Evolutionary conservation across 2,888 invertebrate species (phyloP), one percentile per base, ranked within the genome.

Genomic region (Drosophila setosimentum): DNA sequence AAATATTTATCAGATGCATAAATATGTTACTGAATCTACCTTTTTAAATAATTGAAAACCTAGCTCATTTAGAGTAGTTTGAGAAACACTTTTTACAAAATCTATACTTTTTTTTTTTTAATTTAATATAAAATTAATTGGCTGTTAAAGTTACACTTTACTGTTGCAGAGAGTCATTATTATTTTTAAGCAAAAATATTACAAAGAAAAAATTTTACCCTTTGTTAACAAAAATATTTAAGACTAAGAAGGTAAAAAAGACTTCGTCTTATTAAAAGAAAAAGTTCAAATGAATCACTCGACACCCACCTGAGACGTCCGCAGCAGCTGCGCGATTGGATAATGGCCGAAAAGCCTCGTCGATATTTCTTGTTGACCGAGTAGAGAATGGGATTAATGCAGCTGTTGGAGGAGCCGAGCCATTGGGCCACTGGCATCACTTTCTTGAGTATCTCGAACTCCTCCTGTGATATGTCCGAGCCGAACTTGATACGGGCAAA

Each of bases 331-430:
- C 97, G 95, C 82, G 97, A 97, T 93, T 97, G 96, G 51, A 98
- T 94, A 76, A 98, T 97, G 24, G 97, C 97, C 49, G 96, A 95
- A 92, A 99, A 98, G 6, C 98, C 98, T 70, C 96, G 95, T 18
- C 98, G 94, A 93, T 97, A 99, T 93, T 98, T 98, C 92, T 97
- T 97, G 93, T 98, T 98, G 94, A 98, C 98, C 3, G 98, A 98
- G 93, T 98, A 98, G 67, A 99, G 94, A 75, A 99, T 96, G 0
- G 98, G 98, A 93, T 99, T 99, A 91, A 98, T 98, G 94, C 98
- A 98, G 27, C 98, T 98, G 93, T 99, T 99, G 24, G 98, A 97
- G 0, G 98, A 96, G 3, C 98, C 98, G 54, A 99, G 94, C 97
- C 97, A 98, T 92, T 97, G 98, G 7, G 97, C 98, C 59, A 98